Conservation (phyloP, 2,113 vertebrate genomes). For the Nematolebias whitei region DNA sequence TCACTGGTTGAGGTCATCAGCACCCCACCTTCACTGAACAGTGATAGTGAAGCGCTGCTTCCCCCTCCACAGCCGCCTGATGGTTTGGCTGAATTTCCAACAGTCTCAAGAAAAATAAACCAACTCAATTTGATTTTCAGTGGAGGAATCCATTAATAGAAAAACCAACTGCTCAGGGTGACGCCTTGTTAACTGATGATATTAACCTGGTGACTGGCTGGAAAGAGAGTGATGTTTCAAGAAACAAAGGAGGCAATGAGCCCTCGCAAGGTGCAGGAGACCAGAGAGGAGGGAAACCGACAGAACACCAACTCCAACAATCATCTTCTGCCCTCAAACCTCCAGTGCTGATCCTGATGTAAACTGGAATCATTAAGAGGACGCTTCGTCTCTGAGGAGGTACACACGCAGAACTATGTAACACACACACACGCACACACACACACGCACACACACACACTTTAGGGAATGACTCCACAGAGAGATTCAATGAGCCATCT, state of each 20-base stretch:
- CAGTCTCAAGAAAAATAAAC: too few relatives aligned
- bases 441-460: constrained; percentile 30
- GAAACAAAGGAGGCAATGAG: constrained; percentile 48
- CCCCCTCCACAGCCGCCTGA: too few relatives aligned
- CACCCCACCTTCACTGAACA: too few relatives aligned
- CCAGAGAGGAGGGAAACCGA: constrained; percentile 4
- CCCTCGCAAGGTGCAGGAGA: constrained; percentile 51
- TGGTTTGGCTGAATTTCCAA: too few relatives aligned
- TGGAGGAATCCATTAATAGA: neutral
- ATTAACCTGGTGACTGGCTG: constrained; percentile 46
- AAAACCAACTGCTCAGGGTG: constrained; percentile 28
- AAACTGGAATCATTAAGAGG: constrained; percentile 62
- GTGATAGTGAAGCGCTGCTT: too few relatives aligned
- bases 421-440: constrained; percentile 9
- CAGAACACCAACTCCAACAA: constrained; percentile 27
- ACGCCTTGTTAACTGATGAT: constrained; percentile 36
- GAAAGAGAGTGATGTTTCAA: constrained; percentile 33
- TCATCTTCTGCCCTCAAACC: constrained; percentile 33
- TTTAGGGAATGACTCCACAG: constrained; percentile 67
- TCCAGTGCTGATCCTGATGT: constrained; percentile 45
- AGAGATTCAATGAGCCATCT: constrained; percentile 79
- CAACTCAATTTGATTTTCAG: neutral
- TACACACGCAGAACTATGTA: constrained; percentile 45
- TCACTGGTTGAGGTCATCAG: too few relatives aligned
- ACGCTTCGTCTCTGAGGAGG: constrained; percentile 60